Percentiles rank a stretch among this genome's conserved stretches.
Evolutionary conservation across 1,140 invertebrate species (phyloP).

Genomic region (Meloidogyne hapla): DNA sequence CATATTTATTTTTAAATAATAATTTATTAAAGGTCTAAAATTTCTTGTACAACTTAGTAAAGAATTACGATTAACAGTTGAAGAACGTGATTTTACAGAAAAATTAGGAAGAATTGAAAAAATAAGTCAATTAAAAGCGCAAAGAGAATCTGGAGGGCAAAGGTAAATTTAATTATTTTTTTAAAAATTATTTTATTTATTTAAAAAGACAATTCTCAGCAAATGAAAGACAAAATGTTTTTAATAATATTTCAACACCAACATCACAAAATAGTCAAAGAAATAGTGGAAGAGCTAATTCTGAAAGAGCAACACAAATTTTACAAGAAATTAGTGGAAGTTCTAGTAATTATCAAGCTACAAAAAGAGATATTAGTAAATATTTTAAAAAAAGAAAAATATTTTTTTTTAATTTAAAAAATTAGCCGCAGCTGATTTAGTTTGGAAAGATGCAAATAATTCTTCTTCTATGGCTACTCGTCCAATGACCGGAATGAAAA

Average conservation of each 20-base stretch:
- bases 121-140: conserved; percentile 72
- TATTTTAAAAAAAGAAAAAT: background rate
- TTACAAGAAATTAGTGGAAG: conserved; percentile 27
- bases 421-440: conserved; percentile 67
- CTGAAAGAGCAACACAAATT: conserved; percentile 17
- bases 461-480: conserved; percentile 72
- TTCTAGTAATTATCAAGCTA: conserved; percentile 40
- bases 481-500: conserved; percentile 75
- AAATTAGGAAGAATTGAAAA: conserved; percentile 82
- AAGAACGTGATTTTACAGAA: conserved; percentile 75
- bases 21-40: conserved; percentile 70
- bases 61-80: conserved; percentile 77
- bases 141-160: conserved; percentile 57
- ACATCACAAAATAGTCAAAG: conserved; percentile 20
- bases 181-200: conserved; percentile 15
- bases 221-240: conserved; percentile 9
- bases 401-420: conserved; percentile 16
- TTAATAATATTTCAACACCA: background rate
- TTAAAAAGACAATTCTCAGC: conserved; percentile 23
- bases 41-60: conserved; percentile 78
- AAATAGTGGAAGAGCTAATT: conserved; percentile 16
- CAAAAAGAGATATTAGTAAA: conserved; percentile 54
- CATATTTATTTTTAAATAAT: conserved; percentile 15
- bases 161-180: conserved; percentile 16
- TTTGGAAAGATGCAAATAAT: conserved; percentile 70